Base-by-base conservation (phyloP, 2,888 invertebrate species). In the Amblyjoppa proteus region DNA sequence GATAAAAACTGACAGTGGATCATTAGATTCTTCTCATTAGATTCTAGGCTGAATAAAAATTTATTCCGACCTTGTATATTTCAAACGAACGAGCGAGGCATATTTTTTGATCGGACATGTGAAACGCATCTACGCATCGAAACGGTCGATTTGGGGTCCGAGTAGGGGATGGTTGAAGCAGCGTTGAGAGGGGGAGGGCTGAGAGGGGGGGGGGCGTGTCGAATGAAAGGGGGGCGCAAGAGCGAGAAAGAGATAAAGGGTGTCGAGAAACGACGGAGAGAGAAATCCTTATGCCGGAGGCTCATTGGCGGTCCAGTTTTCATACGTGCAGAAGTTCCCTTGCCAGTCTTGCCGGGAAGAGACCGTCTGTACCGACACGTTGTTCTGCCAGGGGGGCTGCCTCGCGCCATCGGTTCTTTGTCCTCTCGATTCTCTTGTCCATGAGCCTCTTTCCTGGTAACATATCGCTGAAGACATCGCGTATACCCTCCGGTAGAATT, bases 261-360 rank as follows among this genome's bases (percentile, higher is more conserved):
- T 58, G 25, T 45, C 25, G 68, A 64, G 61, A 66, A 68, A 68
- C 71, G 71, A 66, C 1, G 1, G 41, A 20, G 68, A 74, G 25
- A 76, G 71, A 77, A 69, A 76, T 77, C 83, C 25, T 56, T 68
- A 4, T 20, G 85, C 85, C 85, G 34, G 83, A 58, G 83, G 83
- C 85, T 71, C 76, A 83, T 64, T 73, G 80, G 61, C 80, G 83
- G 85, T 85, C 85, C 85, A 85, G 80, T 85, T 85, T 85, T 83
- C 45, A 85, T 70, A 78, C 70, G 77, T 66, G 73, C 56, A 58
- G 41, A 61, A 41, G 20, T 69, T 51, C 38, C 64, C 13, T 34
- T 20, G 5, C 53, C 20, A 31, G 31, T 68, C 25, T 69, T 20
- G 31, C 41, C 69, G n/a, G 45, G 41, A 25, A 70, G 69, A 78